Evolutionary conservation across 2,113 vertebrate species (phyloP).

Genomic region (Donacobius atricapilla): DNA sequence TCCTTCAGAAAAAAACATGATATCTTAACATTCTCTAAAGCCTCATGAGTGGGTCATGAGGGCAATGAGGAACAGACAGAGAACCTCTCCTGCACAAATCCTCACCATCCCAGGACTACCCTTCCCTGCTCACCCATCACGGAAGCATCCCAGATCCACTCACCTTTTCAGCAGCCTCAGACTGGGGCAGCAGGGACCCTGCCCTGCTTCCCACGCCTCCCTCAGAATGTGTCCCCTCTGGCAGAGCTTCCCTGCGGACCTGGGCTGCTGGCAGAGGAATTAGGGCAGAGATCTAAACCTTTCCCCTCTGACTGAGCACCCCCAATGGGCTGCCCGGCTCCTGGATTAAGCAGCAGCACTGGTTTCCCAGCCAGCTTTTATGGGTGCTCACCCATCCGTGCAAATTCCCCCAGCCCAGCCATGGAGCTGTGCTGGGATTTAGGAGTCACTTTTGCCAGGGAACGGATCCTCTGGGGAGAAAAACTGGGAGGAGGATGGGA

Average conservation of each 20-base stretch:
- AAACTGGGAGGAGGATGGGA: neutral
- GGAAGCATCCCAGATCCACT: neutral
- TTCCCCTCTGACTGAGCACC: neutral
- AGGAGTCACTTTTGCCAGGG: conserved; percentile 64
- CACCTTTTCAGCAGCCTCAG: neutral
- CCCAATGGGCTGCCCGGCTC: neutral
- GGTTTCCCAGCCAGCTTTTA: conserved; percentile 72
- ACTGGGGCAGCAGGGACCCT: neutral
- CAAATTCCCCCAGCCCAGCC: conserved; percentile 75
- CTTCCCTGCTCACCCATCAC: neutral
- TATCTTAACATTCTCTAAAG: neutral
- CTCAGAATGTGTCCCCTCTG: neutral
- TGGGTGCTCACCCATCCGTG: conserved; percentile 77
- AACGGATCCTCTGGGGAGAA: neutral
- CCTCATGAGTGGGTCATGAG: neutral
- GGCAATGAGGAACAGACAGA: neutral
- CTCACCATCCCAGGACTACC: neutral
- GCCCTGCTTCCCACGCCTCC: neutral
- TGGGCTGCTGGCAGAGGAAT: fast-evolving
- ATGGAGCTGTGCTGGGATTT: conserved; percentile 55
- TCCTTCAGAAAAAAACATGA: neutral
- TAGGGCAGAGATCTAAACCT: neutral
- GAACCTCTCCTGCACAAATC: neutral
- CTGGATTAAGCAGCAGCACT: conserved; percentile 7
- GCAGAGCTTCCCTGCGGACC: neutral